These are phyloP conservation scores for Natrix natrix DNA, from an alignment of 2,797 vertebrate species.

Conservation along the genomic window DNA sequence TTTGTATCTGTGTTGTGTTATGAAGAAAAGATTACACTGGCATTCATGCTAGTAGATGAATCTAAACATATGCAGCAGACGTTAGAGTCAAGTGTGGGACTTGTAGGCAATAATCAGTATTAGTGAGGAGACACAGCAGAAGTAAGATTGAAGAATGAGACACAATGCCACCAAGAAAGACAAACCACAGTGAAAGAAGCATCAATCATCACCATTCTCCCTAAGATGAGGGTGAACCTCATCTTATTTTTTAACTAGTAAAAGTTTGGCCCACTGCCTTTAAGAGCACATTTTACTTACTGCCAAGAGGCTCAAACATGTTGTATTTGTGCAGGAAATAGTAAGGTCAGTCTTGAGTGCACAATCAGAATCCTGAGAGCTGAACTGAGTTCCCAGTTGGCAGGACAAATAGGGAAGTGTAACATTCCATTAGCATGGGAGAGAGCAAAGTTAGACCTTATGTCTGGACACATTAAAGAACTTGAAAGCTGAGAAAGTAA, in stretches of 20 bases:
- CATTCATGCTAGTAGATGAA: conserved; percentile 33
- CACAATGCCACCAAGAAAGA: not conserved
- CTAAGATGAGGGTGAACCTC: no score
- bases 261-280: not conserved
- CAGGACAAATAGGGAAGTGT: not conserved
- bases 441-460: not conserved
- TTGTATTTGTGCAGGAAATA: not conserved
- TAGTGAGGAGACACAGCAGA: not conserved
- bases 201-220: not conserved
- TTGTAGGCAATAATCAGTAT: not conserved
- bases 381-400: not conserved
- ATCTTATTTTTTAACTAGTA: not conserved
- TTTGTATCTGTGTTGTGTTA: conserved; percentile 8
- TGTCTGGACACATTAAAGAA: not conserved
- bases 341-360: not conserved
- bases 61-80: conserved; percentile 30
- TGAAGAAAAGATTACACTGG: conserved; percentile 44
- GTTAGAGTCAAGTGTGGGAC: not conserved
- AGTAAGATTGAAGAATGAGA: not conserved
- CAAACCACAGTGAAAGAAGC: not conserved
- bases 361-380: not conserved
- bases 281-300: not conserved
- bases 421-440: not conserved
- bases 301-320: not conserved
- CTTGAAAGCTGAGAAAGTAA: not conserved